These are phyloP conservation scores for Manduca sexta DNA, from an alignment of 1,140 invertebrate genomes.

Conservation along the genomic window DNA sequence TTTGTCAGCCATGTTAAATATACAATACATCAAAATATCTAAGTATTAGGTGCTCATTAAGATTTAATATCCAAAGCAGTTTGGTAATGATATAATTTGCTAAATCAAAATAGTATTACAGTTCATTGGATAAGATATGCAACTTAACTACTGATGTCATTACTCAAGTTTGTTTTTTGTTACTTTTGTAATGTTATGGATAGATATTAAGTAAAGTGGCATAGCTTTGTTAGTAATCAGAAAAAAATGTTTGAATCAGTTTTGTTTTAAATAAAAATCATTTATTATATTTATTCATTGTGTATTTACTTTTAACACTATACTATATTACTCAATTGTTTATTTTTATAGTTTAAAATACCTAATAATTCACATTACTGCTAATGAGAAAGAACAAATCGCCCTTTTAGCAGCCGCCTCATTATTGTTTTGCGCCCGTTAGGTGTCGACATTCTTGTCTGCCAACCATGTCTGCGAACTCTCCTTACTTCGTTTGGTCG, in stretches of 20 bases:
- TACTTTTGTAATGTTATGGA: constrained; percentile 9
- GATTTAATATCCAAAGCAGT: no score
- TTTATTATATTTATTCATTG: constrained; percentile 9
- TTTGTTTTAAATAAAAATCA: constrained; percentile 16
- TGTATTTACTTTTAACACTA: neutral
- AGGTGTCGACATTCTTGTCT: constrained; percentile 78
- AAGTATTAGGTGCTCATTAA: no score
- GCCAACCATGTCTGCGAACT: constrained; percentile 81
- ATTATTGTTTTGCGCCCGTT: constrained; percentile 80
- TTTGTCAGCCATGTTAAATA: no score
- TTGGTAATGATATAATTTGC: no score
- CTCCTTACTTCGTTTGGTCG: constrained; percentile 81
- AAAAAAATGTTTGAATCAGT: constrained; percentile 7
- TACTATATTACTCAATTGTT: neutral
- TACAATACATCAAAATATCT: no score
- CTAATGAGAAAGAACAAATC: constrained; percentile 81
- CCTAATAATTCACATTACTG: no score
- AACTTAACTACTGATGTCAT: neutral
- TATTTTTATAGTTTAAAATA: no score
- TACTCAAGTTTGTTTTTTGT: neutral
- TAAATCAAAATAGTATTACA: neutral
- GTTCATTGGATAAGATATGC: neutral
- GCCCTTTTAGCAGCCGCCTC: constrained; percentile 83
- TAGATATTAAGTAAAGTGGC: constrained; percentile 15
- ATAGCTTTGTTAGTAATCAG: constrained; percentile 9